A percentile compares a stretch with the other conserved stretches of the same genome.
These are phyloP conservation scores for Percopsis omiscomaycus DNA, from an alignment of 2,797 vertebrate genomes.

Conservation along the genomic window DNA sequence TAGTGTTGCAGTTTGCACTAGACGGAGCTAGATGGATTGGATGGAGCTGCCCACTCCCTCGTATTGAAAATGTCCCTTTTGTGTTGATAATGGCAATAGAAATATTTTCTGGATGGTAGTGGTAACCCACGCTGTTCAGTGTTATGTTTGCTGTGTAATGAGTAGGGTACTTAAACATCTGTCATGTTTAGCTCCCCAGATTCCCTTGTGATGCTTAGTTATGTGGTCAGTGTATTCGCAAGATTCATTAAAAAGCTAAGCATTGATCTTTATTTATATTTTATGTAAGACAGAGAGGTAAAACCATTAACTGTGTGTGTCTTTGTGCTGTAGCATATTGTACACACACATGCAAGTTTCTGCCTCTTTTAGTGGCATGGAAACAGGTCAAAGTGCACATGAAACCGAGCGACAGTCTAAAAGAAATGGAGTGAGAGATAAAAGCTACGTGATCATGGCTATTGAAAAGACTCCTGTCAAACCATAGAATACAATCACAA, in stretches of 20 bases:
- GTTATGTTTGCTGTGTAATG: constrained; percentile 32
- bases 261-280: no score
- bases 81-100: constrained; percentile 28
- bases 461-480: no score
- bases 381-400: no score
- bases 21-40: neutral
- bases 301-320: no score
- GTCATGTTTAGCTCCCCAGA: constrained; percentile 25
- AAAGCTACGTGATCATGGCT: no score
- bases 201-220: constrained; percentile 7
- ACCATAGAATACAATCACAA: no score
- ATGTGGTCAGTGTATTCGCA: constrained; percentile 12
- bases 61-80: constrained; percentile 19
- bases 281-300: no score
- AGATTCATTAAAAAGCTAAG: constrained; percentile 25
- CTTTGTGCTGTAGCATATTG: no score
- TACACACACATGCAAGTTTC: no score
- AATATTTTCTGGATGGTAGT: constrained; percentile 18
- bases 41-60: constrained; percentile 7
- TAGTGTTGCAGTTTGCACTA: neutral
- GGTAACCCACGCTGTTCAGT: constrained; percentile 14
- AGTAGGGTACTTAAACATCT: constrained; percentile 45
- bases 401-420: no score
- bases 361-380: no score
- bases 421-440: no score